These are phyloP conservation scores for Scylla paramamosain DNA, from an alignment of 1,140 invertebrate species.

Conservation along the genomic window DNA sequence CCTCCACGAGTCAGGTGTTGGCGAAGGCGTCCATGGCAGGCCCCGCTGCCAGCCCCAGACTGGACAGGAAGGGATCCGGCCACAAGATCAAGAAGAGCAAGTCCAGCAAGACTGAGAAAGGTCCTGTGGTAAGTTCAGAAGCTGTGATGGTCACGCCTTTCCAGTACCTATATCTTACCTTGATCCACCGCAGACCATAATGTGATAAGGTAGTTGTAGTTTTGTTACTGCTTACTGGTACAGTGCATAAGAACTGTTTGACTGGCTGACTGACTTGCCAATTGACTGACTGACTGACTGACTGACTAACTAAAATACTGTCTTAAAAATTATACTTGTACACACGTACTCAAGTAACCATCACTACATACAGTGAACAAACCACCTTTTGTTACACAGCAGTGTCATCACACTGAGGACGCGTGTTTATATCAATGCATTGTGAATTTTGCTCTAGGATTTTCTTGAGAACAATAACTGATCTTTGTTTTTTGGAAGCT, in stretches of 20 bases:
- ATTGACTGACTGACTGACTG: no score
- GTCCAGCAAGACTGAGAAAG: constrained; percentile 69
- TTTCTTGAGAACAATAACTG: neutral
- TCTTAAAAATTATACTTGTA: no score
- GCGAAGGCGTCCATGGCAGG: constrained; percentile 9
- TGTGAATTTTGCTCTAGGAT: neutral
- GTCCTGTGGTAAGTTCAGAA: constrained; percentile 65
- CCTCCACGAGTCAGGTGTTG: constrained; percentile 55
- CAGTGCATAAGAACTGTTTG: no score
- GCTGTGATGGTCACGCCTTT: neutral
- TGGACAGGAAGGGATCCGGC: constrained; percentile 78
- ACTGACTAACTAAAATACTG: no score
- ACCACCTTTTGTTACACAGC: no score
- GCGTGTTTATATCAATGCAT: no score
- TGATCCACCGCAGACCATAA: neutral
- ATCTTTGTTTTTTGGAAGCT: neutral
- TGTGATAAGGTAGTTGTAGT: no score
- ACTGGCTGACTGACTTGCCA: no score
- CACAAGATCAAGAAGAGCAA: constrained; percentile 77
- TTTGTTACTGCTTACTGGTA: no score
- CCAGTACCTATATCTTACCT: neutral
- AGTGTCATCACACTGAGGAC: no score
- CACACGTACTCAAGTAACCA: no score
- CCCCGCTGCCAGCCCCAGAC: constrained; percentile 70
- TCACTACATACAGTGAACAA: no score